Evolutionary conservation across 2,113 vertebrate species (phyloP).

Genomic region (Paraplagusia blochii): DNA sequence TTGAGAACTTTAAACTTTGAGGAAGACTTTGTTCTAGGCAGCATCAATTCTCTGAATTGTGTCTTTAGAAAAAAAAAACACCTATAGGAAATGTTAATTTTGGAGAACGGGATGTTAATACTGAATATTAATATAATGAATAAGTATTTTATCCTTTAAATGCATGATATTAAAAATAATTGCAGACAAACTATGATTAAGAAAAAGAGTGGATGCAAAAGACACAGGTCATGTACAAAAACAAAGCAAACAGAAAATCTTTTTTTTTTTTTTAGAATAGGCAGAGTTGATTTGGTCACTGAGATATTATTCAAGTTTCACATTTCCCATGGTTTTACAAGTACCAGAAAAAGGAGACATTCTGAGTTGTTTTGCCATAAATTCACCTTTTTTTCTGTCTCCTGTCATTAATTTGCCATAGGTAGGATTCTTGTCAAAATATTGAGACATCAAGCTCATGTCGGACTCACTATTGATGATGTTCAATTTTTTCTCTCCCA

Average conservation of each 20-base stretch:
- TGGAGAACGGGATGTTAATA: no score
- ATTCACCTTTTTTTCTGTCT: slow-evolving; percentile 51
- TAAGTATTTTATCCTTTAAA: no score
- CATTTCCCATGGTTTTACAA: slow-evolving; percentile 5
- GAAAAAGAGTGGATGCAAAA: no score
- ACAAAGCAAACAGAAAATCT: background rate
- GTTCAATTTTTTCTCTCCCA: slow-evolving; percentile 20
- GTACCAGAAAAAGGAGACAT: slow-evolving; percentile 2
- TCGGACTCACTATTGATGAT: slow-evolving; percentile 43
- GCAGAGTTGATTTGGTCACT: slow-evolving; percentile 1
- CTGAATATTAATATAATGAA: no score
- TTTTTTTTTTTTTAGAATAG: slow-evolving; percentile 1
- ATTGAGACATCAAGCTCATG: slow-evolving; percentile 15
- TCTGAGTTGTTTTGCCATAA: slow-evolving; percentile 32
- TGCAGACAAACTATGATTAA: no score
- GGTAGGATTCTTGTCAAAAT: slow-evolving; percentile 50
- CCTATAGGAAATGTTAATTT: no score
- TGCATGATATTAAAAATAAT: no score
- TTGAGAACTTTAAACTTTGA: slow-evolving; percentile 3
- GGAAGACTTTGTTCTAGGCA: slow-evolving; percentile 1
- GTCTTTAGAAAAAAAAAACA: no score
- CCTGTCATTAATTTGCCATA: slow-evolving; percentile 50
- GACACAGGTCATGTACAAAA: background rate
- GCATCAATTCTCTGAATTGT: background rate
- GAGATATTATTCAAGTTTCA: background rate